Percentiles rank a stretch among this genome's conserved stretches.
These are phyloP conservation scores for Oreotragus oreotragus DNA, from an alignment of 2,113 vertebrate genomes.

Conservation along the genomic window DNA sequence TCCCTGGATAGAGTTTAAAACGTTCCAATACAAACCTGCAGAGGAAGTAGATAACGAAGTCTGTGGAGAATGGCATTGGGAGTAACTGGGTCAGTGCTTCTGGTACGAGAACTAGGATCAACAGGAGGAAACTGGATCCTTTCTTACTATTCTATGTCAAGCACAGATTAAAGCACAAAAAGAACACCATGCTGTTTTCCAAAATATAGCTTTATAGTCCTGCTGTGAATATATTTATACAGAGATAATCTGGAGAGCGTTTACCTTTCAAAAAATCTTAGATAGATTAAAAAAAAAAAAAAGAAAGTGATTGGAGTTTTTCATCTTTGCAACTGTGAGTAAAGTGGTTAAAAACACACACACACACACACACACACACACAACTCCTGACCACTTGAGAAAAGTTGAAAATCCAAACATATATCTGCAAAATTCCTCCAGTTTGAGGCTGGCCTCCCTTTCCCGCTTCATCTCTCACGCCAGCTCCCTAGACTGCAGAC, in stretches of 20 bases:
- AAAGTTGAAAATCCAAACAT: background rate
- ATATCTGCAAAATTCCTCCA: background rate
- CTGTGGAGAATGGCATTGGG: background rate
- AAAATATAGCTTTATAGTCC: background rate
- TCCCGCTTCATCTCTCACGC: background rate
- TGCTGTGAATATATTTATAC: background rate
- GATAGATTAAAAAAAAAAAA: background rate
- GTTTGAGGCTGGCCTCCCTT: background rate
- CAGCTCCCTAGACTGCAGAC: background rate
- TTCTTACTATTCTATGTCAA: background rate
- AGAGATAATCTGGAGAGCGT: background rate
- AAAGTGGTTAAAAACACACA: background rate
- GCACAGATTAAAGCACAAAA: background rate
- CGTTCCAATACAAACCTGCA: background rate
- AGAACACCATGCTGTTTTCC: background rate
- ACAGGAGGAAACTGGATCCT: background rate
- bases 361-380: background rate
- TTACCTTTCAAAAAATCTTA: background rate
- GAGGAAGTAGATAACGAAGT: slow-evolving; percentile 12
- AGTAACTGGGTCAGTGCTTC: background rate
- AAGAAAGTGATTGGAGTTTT: background rate
- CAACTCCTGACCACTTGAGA: background rate
- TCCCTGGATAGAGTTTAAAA: slow-evolving; percentile 8
- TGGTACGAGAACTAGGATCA: background rate
- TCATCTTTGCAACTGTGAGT: background rate